These are phyloP conservation scores for Marasmarcha lunaedactyla DNA, from an alignment of 2,888 invertebrate species.

Conservation along the genomic window DNA sequence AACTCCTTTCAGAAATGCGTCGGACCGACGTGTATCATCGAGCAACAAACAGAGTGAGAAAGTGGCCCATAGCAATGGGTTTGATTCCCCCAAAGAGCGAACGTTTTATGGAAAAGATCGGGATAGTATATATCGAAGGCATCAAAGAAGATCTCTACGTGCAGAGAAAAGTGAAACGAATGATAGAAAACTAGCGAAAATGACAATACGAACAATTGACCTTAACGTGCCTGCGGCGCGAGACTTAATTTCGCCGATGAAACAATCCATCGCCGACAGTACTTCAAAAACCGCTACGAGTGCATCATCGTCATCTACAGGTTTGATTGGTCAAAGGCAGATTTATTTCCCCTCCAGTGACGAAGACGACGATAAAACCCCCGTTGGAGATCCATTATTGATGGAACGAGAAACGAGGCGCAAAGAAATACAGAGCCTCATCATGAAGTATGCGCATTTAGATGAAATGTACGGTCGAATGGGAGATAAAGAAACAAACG, in stretches of 20 bases:
- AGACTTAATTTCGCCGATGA: constrained; percentile 65
- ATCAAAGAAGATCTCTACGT: constrained; percentile 69
- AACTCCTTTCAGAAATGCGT: constrained; percentile 71
- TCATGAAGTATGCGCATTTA: constrained; percentile 84
- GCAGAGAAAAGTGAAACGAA: constrained; percentile 74
- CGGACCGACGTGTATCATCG: constrained; percentile 50
- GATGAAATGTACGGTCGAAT: constrained; percentile 77
- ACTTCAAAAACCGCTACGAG: constrained; percentile 40
- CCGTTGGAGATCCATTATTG: constrained; percentile 67
- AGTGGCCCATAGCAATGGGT: constrained; percentile 49
- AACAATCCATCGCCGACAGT: constrained; percentile 42
- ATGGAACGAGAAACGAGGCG: constrained; percentile 83
- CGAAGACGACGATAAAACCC: constrained; percentile 66
- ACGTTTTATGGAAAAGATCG: constrained; percentile 53
- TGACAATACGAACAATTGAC: constrained; percentile 68
- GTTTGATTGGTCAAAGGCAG: constrained; percentile 51
- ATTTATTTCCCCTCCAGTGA: constrained; percentile 62
- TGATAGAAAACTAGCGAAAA: constrained; percentile 54
- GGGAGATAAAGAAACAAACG: constrained; percentile 40
- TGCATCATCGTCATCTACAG: constrained; percentile 45
- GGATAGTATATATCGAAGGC: constrained; percentile 57
- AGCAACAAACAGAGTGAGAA: constrained; percentile 42
- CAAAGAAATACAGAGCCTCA: constrained; percentile 85
- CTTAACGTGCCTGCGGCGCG: constrained; percentile 55
- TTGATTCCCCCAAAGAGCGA: constrained; percentile 37